Conservation (phyloP, 2,888 invertebrate genomes). For the Oxystoma pomonae region DNA sequence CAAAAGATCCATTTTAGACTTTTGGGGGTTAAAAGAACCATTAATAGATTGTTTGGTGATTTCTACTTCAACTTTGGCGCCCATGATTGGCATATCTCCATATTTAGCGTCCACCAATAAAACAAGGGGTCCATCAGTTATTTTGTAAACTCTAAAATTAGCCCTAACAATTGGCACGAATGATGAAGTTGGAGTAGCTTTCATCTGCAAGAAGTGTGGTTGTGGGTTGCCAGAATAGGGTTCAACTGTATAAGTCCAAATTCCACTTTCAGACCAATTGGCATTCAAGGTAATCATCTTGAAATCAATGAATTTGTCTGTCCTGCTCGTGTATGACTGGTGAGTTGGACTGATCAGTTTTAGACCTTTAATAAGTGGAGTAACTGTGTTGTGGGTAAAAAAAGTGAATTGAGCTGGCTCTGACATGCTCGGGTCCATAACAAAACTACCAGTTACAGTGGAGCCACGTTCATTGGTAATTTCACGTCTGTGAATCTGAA, state of each 20-base stretch:
- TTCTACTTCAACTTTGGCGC: constrained; percentile 55
- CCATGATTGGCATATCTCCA: constrained; percentile 54
- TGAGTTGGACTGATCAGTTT: constrained; percentile 52
- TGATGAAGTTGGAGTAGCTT: constrained; percentile 51
- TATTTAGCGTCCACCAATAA: constrained; percentile 54
- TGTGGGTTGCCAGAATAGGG: constrained; percentile 55
- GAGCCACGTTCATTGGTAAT: constrained; percentile 48
- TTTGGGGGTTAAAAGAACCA: constrained; percentile 39
- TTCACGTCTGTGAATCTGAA: constrained; percentile 51
- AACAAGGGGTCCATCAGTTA: constrained; percentile 47
- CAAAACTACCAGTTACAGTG: constrained; percentile 53
- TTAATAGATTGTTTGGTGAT: constrained; percentile 45
- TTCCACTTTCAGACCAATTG: constrained; percentile 54
- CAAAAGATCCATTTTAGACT: constrained; percentile 49
- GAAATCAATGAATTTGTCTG: constrained; percentile 50
- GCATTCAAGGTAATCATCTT: constrained; percentile 52
- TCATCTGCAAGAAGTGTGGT: constrained; percentile 58
- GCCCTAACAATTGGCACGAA: constrained; percentile 48
- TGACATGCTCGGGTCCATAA: constrained; percentile 51
- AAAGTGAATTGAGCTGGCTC: constrained; percentile 52
- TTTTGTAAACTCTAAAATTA: constrained; percentile 48
- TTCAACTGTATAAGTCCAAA: constrained; percentile 58
- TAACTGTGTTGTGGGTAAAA: constrained; percentile 52
- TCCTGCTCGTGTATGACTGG: constrained; percentile 46
- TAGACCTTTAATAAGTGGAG: constrained; percentile 51